Base-by-base conservation (phyloP, 2,797 vertebrate species). In the Falco novaeseelandiae region DNA sequence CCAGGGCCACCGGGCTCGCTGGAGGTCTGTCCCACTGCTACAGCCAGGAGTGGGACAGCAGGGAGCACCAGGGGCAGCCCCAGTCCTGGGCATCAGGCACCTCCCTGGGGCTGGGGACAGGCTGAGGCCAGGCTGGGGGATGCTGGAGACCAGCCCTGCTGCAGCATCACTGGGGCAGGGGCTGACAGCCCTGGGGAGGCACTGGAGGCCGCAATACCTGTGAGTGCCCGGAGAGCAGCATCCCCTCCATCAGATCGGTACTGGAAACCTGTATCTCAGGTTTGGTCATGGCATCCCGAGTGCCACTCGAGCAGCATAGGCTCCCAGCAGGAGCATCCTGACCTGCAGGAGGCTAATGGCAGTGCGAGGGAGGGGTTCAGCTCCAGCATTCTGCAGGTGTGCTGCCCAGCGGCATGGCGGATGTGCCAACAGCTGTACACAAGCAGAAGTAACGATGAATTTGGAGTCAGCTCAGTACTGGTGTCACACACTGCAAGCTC, bases 191-290 rank as follows among this genome's bases (percentile, higher is more conserved):
- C 36, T 57, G 52, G 16, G 23, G 27, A 55, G 36, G 42, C 32
- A 30, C 26, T 32, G 27, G 65, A 79, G 8, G 42, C n/a, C 80
- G 65, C n/a, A 57, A 49, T 2, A 6, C n/a, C 51, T 49, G 25
- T 48, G 48, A n/a, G 10, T 54, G 78, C 48, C 66, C 42, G 15
- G 42, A 66, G 25, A 57, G 27, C 51, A 87, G 55, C 59, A 73
- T 20, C 27, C 40, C n/a, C 21, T 72, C 30, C 4, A 1, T 14
- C 38, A 69, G 46, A 34, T 9, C 0, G 0, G 4, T 20, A 22
- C 36, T 23, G 34, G 54, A 69, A 89, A 72, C 13, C 21, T 46
- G 46, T 36, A 27, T 40, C n/a, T 74, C 78, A 52, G 49, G 58
- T 55, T 81, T 67, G 46, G 51, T 25, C 51, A 12, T 0, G 2